Percentiles rank a stretch among this genome's conserved stretches.
These are phyloP conservation scores for Calonectris borealis DNA, from an alignment of 2,113 vertebrate species.

Conservation along the genomic window DNA sequence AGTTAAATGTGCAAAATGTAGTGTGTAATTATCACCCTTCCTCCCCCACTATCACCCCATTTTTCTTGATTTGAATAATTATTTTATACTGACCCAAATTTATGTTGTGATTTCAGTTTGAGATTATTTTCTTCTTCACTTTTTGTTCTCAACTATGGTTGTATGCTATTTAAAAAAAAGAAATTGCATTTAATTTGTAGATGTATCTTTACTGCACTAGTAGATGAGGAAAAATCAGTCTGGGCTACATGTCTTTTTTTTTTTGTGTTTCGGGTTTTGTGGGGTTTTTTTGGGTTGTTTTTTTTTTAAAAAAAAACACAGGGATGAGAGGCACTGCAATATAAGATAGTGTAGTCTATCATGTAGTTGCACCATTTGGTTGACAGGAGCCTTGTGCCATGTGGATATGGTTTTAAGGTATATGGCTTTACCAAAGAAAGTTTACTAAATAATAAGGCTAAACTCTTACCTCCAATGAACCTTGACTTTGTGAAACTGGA, in stretches of 20 bases:
- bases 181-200: neutral
- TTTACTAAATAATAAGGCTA: neutral
- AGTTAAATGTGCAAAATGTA: neutral
- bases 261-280: neutral
- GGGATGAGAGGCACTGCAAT: neutral
- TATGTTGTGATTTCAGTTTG: neutral
- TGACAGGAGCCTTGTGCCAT: neutral
- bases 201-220: neutral
- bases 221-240: neutral
- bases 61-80: neutral
- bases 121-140: neutral
- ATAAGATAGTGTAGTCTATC: neutral
- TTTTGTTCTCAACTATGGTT: neutral
- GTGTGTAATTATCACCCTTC: neutral
- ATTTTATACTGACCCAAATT: neutral
- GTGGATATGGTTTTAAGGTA: neutral
- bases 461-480: neutral
- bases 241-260: rapidly evolving
- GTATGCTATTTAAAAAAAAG: neutral
- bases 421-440: neutral
- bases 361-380: neutral
- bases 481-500: neutral
- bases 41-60: neutral
- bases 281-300: too few species aligned
- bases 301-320: neutral